These are phyloP conservation scores for Drosophila lini DNA, from an alignment of 1,140 invertebrate genomes.

Conservation along the genomic window DNA sequence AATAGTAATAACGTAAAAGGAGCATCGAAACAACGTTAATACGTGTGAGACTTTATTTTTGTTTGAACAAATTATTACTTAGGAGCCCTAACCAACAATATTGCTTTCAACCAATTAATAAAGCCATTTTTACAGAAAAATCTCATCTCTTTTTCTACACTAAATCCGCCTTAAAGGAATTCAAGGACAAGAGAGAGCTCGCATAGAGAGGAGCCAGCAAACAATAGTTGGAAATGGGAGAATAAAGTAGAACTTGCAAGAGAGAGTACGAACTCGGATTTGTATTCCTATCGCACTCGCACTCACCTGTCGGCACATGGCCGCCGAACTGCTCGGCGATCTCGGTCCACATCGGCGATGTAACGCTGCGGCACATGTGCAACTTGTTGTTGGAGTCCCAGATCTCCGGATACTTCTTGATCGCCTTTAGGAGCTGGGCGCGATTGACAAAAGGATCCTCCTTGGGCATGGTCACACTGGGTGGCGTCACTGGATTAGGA, in stretches of 20 bases:
- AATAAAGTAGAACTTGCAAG: conserved; percentile 2
- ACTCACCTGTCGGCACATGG: conserved; percentile 81
- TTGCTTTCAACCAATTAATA: not conserved
- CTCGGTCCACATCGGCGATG: conserved; percentile 83
- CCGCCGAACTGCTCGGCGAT: conserved; percentile 82
- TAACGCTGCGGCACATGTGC: conserved; percentile 82
- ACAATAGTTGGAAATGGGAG: not conserved
- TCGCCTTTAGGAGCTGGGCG: conserved; percentile 78
- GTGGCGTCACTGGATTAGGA: conserved; percentile 13
- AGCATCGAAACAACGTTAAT: not conserved
- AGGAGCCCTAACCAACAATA: no score
- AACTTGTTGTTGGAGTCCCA: conserved; percentile 83
- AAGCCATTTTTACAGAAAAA: not conserved
- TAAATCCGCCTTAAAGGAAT: not conserved
- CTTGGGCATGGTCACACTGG: conserved; percentile 66
- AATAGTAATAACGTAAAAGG: not conserved
- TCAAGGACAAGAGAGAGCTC: not conserved
- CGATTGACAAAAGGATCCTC: conserved; percentile 83
- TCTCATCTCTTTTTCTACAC: not conserved
- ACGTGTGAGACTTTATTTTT: not conserved
- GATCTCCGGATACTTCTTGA: conserved; percentile 82
- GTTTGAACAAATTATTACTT: no score
- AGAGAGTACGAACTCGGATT: not conserved
- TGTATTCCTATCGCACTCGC: conserved; percentile 22
- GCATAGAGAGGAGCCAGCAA: not conserved